Evolutionary conservation across 2,888 invertebrate species (phyloP).

Genomic region (Nebria brevicollis): DNA sequence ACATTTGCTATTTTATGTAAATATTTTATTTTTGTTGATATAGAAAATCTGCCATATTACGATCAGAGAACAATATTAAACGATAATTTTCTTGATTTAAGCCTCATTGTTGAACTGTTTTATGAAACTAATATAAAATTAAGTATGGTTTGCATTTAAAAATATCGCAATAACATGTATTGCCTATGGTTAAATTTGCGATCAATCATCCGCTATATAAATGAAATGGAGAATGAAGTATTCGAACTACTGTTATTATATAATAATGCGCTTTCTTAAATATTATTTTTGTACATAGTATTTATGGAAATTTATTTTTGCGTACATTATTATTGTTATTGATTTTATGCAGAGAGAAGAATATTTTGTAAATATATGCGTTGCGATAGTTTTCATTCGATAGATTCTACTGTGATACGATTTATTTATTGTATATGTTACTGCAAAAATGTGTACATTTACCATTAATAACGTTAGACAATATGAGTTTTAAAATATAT

Average conservation of each 20-base stretch:
- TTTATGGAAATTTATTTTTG: slow-evolving; percentile 36
- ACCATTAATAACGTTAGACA: neutral
- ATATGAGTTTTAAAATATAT: neutral
- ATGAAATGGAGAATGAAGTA: neutral
- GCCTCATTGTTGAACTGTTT: too few species aligned
- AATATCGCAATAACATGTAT: neutral
- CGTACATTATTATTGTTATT: slow-evolving; percentile 35
- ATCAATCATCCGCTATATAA: neutral
- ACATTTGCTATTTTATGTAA: too few species aligned
- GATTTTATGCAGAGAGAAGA: slow-evolving; percentile 40
- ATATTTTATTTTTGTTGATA: too few species aligned
- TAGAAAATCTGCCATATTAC: too few species aligned
- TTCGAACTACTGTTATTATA: neutral
- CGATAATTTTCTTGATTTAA: too few species aligned
- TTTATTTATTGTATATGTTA: slow-evolving; percentile 36
- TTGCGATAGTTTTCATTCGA: slow-evolving; percentile 42
- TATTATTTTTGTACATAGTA: slow-evolving; percentile 38
- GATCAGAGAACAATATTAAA: too few species aligned
- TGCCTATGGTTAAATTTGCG: neutral
- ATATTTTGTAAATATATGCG: slow-evolving; percentile 38
- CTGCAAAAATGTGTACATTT: slow-evolving; percentile 10
- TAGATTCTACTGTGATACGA: slow-evolving; percentile 41
- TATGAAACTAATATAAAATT: too few species aligned
- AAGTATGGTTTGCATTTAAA: too few species aligned
- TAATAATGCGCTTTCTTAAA: slow-evolving; percentile 38